Conservation (phyloP, 2,113 vertebrate genomes). For the Halichoeres trimaculatus region DNA sequence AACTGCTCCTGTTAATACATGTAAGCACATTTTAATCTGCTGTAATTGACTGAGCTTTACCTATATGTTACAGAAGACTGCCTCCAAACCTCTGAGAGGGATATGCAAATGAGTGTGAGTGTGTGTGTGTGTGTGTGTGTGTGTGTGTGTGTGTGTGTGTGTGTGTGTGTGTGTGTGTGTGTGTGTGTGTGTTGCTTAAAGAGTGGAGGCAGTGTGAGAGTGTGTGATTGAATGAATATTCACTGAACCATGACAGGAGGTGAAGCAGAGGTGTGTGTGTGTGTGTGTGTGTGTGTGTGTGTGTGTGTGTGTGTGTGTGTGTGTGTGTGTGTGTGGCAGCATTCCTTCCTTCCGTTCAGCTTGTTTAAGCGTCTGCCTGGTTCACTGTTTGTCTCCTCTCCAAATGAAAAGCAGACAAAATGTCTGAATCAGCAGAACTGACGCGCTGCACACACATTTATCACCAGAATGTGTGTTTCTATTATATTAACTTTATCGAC, state of each 20-base stretch:
- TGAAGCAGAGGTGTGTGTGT: conserved; percentile 46
- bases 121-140: conserved; percentile 37
- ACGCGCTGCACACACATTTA: background rate
- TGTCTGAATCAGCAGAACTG: background rate
- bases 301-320: too few relatives aligned
- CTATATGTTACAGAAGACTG: conserved; percentile 38
- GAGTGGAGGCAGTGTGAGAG: conserved; percentile 35
- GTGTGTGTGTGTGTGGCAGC: background rate
- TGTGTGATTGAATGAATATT: conserved; percentile 52
- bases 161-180: background rate
- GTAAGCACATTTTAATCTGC: conserved; percentile 53
- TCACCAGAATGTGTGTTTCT: too few relatives aligned
- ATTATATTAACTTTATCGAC: too few relatives aligned
- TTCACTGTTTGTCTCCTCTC: conserved; percentile 17
- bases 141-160: conserved; percentile 1
- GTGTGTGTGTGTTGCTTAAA: conserved; percentile 33
- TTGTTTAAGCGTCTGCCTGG: conserved; percentile 32
- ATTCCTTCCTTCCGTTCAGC: conserved; percentile 26
- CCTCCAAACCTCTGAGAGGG: conserved; percentile 34
- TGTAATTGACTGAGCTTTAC: conserved; percentile 44
- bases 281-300: conserved; percentile 20
- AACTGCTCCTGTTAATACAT: conserved; percentile 34
- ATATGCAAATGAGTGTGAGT: conserved; percentile 45
- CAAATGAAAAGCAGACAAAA: conserved; percentile 6
- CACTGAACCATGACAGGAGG: conserved; percentile 63